These are phyloP conservation scores for Chaetops frenatus DNA, from an alignment of 2,113 vertebrate genomes.

Conservation along the genomic window DNA sequence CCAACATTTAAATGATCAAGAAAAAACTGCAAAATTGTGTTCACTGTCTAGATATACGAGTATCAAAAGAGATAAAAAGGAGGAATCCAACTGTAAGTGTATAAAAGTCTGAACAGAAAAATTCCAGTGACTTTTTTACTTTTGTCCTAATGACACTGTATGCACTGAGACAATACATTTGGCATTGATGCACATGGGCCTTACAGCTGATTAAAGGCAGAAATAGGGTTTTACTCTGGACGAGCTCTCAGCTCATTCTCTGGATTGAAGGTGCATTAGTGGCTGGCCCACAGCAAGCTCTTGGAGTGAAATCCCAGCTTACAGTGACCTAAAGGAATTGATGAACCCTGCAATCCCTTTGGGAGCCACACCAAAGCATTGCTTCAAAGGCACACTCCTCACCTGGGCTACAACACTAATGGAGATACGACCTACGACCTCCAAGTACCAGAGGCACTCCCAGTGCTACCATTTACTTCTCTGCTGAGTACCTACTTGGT, in stretches of 20 bases:
- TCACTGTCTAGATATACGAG: neutral
- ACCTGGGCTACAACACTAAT: neutral
- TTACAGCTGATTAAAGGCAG: neutral
- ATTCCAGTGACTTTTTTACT: neutral
- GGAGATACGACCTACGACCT: neutral
- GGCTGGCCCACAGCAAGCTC: neutral
- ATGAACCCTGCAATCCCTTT: neutral
- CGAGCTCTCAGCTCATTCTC: neutral
- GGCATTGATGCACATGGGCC: fast-evolving
- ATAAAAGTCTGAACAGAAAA: neutral
- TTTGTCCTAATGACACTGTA: neutral
- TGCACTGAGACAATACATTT: neutral
- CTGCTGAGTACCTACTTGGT: neutral
- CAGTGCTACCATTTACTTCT: neutral
- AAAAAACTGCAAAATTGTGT: neutral
- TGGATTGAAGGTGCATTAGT: neutral
- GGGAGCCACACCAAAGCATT: neutral
- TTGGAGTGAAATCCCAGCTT: neutral
- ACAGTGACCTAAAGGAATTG: neutral
- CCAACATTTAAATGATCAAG: neutral
- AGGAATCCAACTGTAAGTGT: neutral
- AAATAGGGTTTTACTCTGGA: neutral
- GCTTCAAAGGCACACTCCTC: neutral
- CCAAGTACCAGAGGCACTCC: neutral
- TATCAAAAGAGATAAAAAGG: neutral